These are phyloP conservation scores for Hystrix brachyura DNA, from an alignment of 2,113 vertebrate genomes.

Conservation along the genomic window DNA sequence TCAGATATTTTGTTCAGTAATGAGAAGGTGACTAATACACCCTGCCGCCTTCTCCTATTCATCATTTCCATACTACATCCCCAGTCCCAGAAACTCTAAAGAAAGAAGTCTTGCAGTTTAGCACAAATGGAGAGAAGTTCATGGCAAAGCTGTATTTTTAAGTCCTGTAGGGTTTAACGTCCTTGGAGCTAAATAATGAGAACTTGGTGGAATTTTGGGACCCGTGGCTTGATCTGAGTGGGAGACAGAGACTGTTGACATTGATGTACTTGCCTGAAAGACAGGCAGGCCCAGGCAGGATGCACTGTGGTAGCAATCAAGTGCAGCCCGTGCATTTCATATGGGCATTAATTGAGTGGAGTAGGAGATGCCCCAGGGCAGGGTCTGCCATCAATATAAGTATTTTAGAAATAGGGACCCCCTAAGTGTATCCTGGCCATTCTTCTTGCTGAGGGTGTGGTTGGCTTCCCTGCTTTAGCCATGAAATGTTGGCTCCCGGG, in stretches of 20 bases:
- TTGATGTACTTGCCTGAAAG: neutral
- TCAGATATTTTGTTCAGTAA: neutral
- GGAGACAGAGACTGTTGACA: neutral
- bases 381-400: neutral
- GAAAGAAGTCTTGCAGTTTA: neutral
- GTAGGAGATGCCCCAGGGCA: fast-evolving
- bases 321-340: fast-evolving
- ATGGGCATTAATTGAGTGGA: fast-evolving
- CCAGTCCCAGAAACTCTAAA: too few species aligned
- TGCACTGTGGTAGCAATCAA: neutral
- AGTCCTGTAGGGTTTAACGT: neutral
- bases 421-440: neutral
- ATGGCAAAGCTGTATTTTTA: neutral
- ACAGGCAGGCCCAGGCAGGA: neutral
- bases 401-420: neutral
- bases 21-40: neutral
- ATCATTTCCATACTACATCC: too few species aligned
- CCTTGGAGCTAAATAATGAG: neutral
- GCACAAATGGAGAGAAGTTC: neutral
- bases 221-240: neutral
- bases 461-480: neutral
- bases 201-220: neutral
- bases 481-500: neutral
- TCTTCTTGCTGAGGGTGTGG: too few species aligned
- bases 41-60: fast-evolving